Percentiles rank a stretch among this genome's conserved stretches.
These are phyloP conservation scores for Spilarctia lutea DNA, from an alignment of 2,888 invertebrate species.

Conservation along the genomic window DNA sequence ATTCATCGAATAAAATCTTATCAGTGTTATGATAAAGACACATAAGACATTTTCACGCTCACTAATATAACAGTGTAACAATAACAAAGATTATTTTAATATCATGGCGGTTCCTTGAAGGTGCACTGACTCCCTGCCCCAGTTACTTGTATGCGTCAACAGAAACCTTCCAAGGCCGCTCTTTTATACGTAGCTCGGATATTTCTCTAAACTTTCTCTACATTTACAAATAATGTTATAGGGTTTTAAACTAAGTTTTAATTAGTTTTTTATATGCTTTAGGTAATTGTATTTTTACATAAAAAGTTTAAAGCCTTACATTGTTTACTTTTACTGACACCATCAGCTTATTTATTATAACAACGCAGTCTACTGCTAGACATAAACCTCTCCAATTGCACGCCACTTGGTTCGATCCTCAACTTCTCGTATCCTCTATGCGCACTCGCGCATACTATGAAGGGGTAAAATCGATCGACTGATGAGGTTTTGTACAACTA, in stretches of 20 bases:
- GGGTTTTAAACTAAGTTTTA: not conserved
- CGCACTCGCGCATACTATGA: too few relatives aligned
- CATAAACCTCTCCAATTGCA: too few relatives aligned
- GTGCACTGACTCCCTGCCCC: slow-evolving; percentile 37
- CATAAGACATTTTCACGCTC: slow-evolving; percentile 20
- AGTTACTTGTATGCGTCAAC: slow-evolving; percentile 25
- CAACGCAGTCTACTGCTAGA: too few relatives aligned
- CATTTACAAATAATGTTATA: not conserved
- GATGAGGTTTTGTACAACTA: not conserved
- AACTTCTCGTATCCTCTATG: too few relatives aligned
- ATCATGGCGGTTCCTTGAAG: slow-evolving; percentile 35
- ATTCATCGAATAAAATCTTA: slow-evolving; percentile 4
- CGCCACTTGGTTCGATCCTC: too few relatives aligned
- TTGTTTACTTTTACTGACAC: too few relatives aligned
- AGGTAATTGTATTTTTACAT: not conserved
- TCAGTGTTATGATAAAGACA: slow-evolving; percentile 12
- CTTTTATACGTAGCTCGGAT: slow-evolving; percentile 2
- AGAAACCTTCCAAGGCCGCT: slow-evolving; percentile 21
- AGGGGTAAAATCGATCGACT: too few relatives aligned
- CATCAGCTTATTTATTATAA: too few relatives aligned
- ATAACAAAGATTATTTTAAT: slow-evolving; percentile 43
- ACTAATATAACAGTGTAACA: slow-evolving; percentile 23
- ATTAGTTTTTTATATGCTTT: not conserved
- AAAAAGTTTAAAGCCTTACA: too few relatives aligned
- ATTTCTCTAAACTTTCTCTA: slow-evolving; percentile 10